phyloP scores from a whole-genome alignment of 1,140 invertebrate genomes.

The Saxidomus purpurata region DNA sequence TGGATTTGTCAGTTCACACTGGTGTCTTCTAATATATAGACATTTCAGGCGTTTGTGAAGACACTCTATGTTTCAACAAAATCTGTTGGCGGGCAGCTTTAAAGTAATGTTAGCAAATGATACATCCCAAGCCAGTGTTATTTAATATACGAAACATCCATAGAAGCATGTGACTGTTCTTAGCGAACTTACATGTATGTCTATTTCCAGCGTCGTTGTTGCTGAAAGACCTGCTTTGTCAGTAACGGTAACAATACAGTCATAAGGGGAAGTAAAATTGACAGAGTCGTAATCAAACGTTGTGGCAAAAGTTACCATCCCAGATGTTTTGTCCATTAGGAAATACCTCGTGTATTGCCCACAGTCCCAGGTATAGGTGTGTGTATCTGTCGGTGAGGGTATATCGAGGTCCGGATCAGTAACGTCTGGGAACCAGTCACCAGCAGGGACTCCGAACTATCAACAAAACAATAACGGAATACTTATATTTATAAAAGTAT shows the following conservation, averaged over 20 bases:
- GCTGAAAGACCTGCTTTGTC: slow-evolving; percentile 52
- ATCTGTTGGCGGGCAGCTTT: too few species aligned
- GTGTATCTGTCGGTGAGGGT: neutral
- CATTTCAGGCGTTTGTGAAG: too few species aligned
- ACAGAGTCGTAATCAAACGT: slow-evolving; percentile 61
- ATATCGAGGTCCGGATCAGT: neutral
- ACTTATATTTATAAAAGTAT: too few species aligned
- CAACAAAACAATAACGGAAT: too few species aligned
- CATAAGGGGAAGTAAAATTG: slow-evolving; percentile 23
- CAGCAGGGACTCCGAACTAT: neutral
- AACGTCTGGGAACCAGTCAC: neutral
- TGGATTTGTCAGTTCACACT: too few species aligned
- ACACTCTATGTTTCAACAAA: too few species aligned
- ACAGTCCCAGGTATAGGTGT: slow-evolving; percentile 55
- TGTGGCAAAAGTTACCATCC: slow-evolving; percentile 27
- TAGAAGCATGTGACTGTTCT: too few species aligned
- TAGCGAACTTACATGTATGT: slow-evolving; percentile 23
- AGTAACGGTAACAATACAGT: slow-evolving; percentile 48
- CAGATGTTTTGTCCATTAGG: neutral
- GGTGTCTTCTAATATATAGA: too few species aligned
- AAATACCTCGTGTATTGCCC: slow-evolving; percentile 36
- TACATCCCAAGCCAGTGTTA: too few species aligned
- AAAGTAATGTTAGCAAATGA: too few species aligned
- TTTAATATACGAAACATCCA: too few species aligned
- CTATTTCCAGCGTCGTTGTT: slow-evolving; percentile 38